phyloP scores from a whole-genome alignment of 2,888 invertebrate species.

The Lapara coniferarum region DNA sequence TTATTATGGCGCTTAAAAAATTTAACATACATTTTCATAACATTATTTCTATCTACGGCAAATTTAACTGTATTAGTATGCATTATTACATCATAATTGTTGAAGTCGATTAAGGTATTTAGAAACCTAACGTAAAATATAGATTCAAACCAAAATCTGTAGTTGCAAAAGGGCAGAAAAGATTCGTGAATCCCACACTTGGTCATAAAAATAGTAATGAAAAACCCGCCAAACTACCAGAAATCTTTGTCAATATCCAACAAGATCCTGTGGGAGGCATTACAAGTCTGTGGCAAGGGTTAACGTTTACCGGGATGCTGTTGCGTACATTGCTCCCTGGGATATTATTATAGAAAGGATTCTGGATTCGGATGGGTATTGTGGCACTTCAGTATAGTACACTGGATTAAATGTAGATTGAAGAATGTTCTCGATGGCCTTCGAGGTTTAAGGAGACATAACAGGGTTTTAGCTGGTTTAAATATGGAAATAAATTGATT shows the following conservation, averaged over 20 bases:
- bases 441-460: too few relatives aligned
- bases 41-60: too few relatives aligned
- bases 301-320: constrained; percentile 27
- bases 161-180: neutral
- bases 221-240: constrained; percentile 20
- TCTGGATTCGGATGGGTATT: constrained; percentile 23
- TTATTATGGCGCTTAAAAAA: too few relatives aligned
- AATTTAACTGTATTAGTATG: too few relatives aligned
- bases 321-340: constrained; percentile 28
- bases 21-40: too few relatives aligned
- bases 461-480: too few relatives aligned
- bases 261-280: constrained; percentile 24
- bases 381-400: neutral
- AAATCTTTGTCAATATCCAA: constrained; percentile 19
- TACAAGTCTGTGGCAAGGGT: constrained; percentile 27
- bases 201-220: constrained; percentile 5
- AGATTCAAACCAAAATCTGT: neutral
- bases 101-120: too few relatives aligned
- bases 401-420: neutral
- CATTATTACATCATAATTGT: too few relatives aligned
- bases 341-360: constrained; percentile 28
- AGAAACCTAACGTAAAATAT: neutral
- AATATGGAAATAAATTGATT: too few relatives aligned
- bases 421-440: too few relatives aligned
- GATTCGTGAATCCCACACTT: neutral